Evolutionary conservation across 2,888 invertebrate species (phyloP).

Genomic region (Lepidochrysops patricia): DNA sequence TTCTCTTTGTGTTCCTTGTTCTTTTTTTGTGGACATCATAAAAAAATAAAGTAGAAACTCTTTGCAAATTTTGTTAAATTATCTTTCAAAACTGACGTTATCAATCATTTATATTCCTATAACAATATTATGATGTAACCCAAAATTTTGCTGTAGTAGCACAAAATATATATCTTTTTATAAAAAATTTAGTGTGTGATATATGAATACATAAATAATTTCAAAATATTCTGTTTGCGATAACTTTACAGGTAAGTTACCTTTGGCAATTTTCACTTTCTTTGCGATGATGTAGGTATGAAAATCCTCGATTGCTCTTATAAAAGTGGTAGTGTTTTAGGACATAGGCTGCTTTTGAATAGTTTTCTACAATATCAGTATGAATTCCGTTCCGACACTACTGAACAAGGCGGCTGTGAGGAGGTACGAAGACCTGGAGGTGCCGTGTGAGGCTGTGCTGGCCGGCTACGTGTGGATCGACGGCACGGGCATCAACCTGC

Average conservation of each 20-base stretch:
- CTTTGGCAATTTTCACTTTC: too few relatives aligned
- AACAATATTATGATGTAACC: too few relatives aligned
- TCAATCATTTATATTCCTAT: not conserved
- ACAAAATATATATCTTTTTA: not conserved
- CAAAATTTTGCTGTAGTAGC: too few relatives aligned
- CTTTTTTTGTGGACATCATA: too few relatives aligned
- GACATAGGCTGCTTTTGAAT: constrained; percentile 1
- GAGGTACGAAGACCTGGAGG: constrained; percentile 74
- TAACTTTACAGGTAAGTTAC: too few relatives aligned
- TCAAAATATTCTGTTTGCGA: too few relatives aligned
- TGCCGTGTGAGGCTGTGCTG: constrained; percentile 74
- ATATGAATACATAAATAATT: too few relatives aligned
- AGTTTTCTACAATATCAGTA: constrained; percentile 27
- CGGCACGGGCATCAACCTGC: constrained; percentile 79
- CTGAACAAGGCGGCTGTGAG: constrained; percentile 68
- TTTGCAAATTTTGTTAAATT: too few relatives aligned
- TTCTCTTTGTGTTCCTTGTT: too few relatives aligned
- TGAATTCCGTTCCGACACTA: constrained; percentile 52
- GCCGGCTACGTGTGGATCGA: constrained; percentile 86
- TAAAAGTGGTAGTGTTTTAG: too few relatives aligned
- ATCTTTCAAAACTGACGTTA: not conserved
- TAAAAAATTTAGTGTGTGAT: constrained; percentile 21
- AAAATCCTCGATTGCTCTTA: too few relatives aligned
- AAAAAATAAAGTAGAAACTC: not conserved
- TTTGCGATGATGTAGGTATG: too few relatives aligned